These are phyloP conservation scores for Perca flavescens DNA, from an alignment of 2,113 vertebrate genomes.

Conservation along the genomic window DNA sequence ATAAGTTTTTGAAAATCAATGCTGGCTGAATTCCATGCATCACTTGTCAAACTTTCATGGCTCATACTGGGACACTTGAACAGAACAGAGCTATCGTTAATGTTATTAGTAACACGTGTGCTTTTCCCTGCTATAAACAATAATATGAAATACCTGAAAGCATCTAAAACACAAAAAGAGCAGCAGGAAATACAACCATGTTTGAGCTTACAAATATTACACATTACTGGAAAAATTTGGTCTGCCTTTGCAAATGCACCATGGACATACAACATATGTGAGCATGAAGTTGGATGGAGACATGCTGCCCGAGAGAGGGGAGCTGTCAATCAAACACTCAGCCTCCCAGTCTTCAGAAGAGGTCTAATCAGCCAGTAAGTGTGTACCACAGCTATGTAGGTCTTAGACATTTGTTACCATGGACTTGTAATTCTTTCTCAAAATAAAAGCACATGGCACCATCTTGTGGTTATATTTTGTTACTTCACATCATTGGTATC, in stretches of 20 bases:
- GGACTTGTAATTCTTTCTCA: not conserved
- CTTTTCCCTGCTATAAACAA: not conserved
- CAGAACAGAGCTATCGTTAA: not conserved
- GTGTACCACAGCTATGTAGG: not conserved
- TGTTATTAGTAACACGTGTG: not conserved
- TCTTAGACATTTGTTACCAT: not conserved
- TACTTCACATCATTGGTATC: not conserved
- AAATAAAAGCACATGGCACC: constrained; percentile 4
- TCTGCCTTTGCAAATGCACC: not conserved
- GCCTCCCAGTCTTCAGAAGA: not conserved
- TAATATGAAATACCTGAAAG: not conserved
- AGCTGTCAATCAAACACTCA: not conserved
- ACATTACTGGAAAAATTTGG: not conserved
- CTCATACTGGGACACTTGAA: not conserved
- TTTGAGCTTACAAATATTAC: not conserved
- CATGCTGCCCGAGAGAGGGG: not conserved
- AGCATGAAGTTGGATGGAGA: not conserved
- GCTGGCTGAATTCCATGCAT: not conserved
- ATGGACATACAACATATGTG: not conserved
- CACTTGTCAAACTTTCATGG: not conserved
- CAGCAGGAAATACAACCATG: not conserved
- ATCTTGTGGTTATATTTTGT: constrained; percentile 46
- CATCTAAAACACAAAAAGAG: not conserved
- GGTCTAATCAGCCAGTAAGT: constrained; percentile 22
- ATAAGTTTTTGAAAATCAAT: not conserved